A percentile compares a stretch with the other conserved stretches of the same genome.
Conservation (phyloP, 2,888 invertebrate species). For the Neoaliturus tenellus region DNA sequence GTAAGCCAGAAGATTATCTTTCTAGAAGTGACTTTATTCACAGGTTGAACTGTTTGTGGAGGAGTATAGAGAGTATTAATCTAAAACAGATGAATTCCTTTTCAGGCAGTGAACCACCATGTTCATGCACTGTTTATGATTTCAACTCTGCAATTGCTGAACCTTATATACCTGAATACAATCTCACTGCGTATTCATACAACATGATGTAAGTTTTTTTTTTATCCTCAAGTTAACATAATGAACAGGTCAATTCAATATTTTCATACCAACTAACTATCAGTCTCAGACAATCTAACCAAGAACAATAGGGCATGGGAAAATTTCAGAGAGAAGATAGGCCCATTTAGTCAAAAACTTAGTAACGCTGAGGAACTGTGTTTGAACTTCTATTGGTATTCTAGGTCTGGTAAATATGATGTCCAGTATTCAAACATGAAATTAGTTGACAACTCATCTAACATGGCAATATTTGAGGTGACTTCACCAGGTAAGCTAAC, state of each 20-base stretch:
- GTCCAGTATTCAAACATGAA: not conserved
- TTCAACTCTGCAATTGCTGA: not conserved
- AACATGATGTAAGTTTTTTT: slow-evolving; percentile 33
- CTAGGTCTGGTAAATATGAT: slow-evolving; percentile 16
- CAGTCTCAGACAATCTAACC: no score
- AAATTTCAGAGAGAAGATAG: no score
- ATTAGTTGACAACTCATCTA: not conserved
- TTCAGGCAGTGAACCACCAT: not conserved
- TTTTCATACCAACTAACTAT: no score
- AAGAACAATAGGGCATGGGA: no score
- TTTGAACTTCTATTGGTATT: not conserved
- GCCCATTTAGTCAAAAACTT: no score
- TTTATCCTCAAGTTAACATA: not conserved
- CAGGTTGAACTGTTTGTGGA: no score
- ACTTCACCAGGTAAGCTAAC: not conserved
- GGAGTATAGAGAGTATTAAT: no score
- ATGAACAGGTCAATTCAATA: no score
- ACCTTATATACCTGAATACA: not conserved
- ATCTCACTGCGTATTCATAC: not conserved
- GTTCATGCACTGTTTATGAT: slow-evolving; percentile 8
- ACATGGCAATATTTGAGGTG: slow-evolving; percentile 19
- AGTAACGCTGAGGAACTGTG: not conserved
- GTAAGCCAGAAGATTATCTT: no score
- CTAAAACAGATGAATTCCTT: no score
- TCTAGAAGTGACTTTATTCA: no score